These are phyloP conservation scores for Thecocarcelia acutangulata DNA, from an alignment of 2,888 invertebrate species.

Conservation along the genomic window DNA sequence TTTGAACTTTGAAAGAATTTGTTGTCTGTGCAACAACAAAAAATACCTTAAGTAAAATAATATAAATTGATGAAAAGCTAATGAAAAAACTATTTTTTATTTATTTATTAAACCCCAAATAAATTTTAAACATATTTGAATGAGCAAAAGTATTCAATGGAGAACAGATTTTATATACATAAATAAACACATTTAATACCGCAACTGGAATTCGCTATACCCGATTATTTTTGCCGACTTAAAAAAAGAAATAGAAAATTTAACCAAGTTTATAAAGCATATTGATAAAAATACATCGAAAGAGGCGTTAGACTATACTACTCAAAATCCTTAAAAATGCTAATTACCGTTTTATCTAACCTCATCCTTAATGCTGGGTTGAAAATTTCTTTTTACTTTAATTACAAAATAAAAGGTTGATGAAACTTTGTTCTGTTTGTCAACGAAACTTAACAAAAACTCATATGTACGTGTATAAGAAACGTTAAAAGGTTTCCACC, in stretches of 20 bases:
- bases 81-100: neutral
- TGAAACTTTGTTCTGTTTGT: constrained; percentile 4
- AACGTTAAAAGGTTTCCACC: constrained; percentile 53
- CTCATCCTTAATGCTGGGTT: neutral
- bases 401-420: constrained; percentile 21
- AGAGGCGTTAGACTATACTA: too few relatives aligned
- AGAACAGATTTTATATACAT: too few relatives aligned
- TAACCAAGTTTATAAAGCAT: too few relatives aligned
- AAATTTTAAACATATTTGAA: too few relatives aligned
- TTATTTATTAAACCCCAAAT: neutral
- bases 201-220: too few relatives aligned
- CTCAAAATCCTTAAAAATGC: neutral
- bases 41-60: constrained; percentile 19
- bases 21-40: neutral
- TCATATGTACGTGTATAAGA: constrained; percentile 20
- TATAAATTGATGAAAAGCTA: neutral
- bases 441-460: constrained; percentile 25
- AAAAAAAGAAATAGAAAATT: too few relatives aligned
- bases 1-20: constrained; percentile 26
- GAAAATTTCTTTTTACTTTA: constrained; percentile 34
- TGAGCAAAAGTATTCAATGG: too few relatives aligned
- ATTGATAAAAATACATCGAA: neutral
- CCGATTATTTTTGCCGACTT: too few relatives aligned
- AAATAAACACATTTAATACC: too few relatives aligned
- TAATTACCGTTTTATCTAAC: constrained; percentile 31